Evolutionary conservation across 1,140 invertebrate species (phyloP).

Genomic region (Trichonephila inaurata): DNA sequence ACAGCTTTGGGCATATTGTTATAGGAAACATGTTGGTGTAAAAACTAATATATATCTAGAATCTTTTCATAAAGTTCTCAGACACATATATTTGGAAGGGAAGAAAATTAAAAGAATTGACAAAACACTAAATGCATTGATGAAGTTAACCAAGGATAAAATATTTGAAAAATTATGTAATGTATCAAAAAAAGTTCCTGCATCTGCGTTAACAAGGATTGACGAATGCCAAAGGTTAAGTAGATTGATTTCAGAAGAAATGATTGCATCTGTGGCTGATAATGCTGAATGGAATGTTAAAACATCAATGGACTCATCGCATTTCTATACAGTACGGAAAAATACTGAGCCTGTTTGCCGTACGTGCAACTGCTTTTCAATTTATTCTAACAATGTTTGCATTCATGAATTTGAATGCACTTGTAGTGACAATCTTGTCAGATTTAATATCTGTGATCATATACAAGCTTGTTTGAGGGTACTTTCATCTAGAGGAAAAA

Average conservation of each 20-base stretch:
- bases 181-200: neutral
- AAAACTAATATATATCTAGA: slow-evolving; percentile 70
- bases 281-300: neutral
- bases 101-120: slow-evolving; percentile 44
- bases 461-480: slow-evolving; percentile 51
- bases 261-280: neutral
- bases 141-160: slow-evolving; percentile 82
- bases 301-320: too few relatives aligned
- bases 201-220: neutral
- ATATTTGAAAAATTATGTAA: slow-evolving; percentile 82
- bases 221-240: neutral
- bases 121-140: slow-evolving; percentile 79
- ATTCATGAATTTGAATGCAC: slow-evolving; percentile 39
- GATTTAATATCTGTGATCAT: slow-evolving; percentile 51
- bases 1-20: slow-evolving; percentile 35
- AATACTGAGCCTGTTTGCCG: neutral
- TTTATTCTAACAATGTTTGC: neutral
- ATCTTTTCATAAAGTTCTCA: slow-evolving; percentile 34
- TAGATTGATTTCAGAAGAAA: neutral
- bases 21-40: slow-evolving; percentile 41
- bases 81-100: slow-evolving; percentile 53
- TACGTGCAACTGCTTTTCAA: slow-evolving; percentile 7
- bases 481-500: too few relatives aligned
- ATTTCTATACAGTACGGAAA: slow-evolving; percentile 30
- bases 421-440: slow-evolving; percentile 41